These are phyloP conservation scores for Marmota flaviventris DNA, from an alignment of 2,113 vertebrate species.

Conservation along the genomic window DNA sequence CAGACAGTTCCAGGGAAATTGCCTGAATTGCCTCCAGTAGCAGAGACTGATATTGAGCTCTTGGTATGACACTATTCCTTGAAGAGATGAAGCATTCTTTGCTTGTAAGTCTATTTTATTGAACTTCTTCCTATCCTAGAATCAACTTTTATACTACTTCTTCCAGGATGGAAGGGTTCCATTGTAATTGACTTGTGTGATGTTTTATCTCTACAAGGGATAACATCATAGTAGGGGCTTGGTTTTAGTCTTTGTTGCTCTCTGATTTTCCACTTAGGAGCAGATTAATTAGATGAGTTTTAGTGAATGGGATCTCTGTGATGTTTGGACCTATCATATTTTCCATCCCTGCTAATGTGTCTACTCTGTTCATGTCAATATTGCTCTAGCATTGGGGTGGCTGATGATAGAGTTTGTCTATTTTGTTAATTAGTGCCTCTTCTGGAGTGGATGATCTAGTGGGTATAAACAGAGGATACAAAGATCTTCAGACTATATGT, in stretches of 20 bases:
- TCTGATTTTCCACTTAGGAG: not conserved
- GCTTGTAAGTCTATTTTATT: not conserved
- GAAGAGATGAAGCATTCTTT: not conserved
- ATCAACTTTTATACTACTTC: not conserved
- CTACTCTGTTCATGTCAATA: not conserved
- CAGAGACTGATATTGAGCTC: not conserved
- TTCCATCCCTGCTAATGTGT: not conserved
- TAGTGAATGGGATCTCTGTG: not conserved
- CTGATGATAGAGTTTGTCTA: not conserved
- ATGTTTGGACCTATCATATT: not conserved
- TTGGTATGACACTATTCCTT: not conserved
- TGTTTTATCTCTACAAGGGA: not conserved
- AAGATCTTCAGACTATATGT: not conserved
- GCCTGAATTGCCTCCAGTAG: not conserved
- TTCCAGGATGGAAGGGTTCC: not conserved
- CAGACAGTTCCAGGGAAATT: not conserved
- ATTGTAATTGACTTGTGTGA: not conserved
- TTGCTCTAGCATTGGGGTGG: not conserved
- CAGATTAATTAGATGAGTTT: not conserved
- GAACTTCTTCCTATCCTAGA: not conserved
- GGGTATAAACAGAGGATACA: not conserved
- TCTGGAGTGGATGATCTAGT: not conserved
- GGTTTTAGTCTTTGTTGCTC: not conserved
- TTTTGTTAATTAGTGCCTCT: not conserved
- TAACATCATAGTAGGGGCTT: not conserved